These are phyloP conservation scores for Aelia acuminata DNA, from an alignment of 2,888 invertebrate genomes.

Conservation along the genomic window DNA sequence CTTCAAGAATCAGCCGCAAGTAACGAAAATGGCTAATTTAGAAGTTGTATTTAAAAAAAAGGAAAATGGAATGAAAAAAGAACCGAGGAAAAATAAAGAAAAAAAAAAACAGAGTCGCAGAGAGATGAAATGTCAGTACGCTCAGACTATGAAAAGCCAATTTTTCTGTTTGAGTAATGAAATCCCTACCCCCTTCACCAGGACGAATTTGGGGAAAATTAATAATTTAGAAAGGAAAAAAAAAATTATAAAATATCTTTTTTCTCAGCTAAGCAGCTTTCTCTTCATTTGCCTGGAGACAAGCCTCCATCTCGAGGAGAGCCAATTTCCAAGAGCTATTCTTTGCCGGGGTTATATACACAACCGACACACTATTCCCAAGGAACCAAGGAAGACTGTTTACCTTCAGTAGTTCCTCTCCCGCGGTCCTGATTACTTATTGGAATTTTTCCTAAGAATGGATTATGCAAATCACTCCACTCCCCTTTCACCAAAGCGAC, in stretches of 20 bases:
- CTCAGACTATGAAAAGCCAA: background rate
- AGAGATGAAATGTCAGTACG: background rate
- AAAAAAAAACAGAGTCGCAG: background rate
- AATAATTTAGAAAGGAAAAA: background rate
- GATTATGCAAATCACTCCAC: conserved; percentile 44
- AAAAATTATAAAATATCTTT: conserved; percentile 14
- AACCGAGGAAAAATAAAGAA: too few species aligned
- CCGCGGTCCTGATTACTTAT: conserved; percentile 21
- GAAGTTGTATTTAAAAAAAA: too few species aligned
- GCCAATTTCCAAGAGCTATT: conserved; percentile 11
- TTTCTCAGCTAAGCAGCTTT: background rate
- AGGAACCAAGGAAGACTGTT: background rate
- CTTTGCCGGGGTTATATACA: background rate
- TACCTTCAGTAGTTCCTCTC: conserved; percentile 29
- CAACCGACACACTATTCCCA: conserved; percentile 16
- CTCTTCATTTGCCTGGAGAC: background rate
- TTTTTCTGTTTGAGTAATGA: background rate
- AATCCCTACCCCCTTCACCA: background rate
- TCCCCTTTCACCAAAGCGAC: too few species aligned
- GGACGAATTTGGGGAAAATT: background rate
- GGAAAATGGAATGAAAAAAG: too few species aligned
- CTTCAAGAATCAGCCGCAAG: too few species aligned
- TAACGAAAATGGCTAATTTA: too few species aligned
- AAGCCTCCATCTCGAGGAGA: conserved; percentile 1
- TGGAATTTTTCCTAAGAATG: conserved; percentile 31